A percentile compares a stretch with the other conserved stretches of the same genome.
These are phyloP conservation scores for Deilephila elpenor DNA, from an alignment of 2,888 invertebrate species.

Conservation along the genomic window DNA sequence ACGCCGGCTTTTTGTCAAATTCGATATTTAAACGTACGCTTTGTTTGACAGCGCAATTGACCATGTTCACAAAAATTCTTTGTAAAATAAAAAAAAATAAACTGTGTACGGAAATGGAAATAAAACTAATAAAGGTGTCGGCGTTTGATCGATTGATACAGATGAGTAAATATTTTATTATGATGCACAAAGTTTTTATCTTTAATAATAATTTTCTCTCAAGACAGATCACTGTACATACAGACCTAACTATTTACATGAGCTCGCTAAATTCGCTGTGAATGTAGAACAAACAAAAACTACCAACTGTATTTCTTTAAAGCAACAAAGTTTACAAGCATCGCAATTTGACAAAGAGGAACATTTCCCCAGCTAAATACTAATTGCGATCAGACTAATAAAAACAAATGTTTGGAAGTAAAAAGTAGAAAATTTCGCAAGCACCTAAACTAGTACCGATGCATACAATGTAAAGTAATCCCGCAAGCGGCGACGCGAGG, in stretches of 20 bases:
- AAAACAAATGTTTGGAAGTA: slow-evolving; percentile 22
- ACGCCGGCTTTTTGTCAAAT: not conserved
- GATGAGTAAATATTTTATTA: too few relatives aligned
- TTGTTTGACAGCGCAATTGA: not conserved
- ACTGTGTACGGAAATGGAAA: not conserved
- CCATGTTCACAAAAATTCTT: not conserved
- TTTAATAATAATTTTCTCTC: too few relatives aligned
- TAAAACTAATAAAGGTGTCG: too few relatives aligned
- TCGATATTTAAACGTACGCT: not conserved
- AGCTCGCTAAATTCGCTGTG: not conserved
- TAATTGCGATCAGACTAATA: slow-evolving; percentile 8
- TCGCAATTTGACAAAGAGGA: slow-evolving; percentile 11
- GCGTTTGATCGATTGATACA: too few relatives aligned
- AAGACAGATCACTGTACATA: too few relatives aligned
- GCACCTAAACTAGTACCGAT: slow-evolving; percentile 8
- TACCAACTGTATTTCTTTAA: not conserved
- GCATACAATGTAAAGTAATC: slow-evolving; percentile 33
- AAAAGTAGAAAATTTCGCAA: not conserved
- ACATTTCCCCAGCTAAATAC: not conserved
- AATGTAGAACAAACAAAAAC: not conserved
- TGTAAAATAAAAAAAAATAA: too few relatives aligned
- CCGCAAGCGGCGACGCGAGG: slow-evolving; percentile 14
- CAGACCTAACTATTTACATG: too few relatives aligned
- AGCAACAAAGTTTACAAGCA: not conserved
- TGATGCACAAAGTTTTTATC: too few relatives aligned